Conservation (phyloP, 1,140 invertebrate genomes). For the Hermatobates lingyangjiaoensis region DNA sequence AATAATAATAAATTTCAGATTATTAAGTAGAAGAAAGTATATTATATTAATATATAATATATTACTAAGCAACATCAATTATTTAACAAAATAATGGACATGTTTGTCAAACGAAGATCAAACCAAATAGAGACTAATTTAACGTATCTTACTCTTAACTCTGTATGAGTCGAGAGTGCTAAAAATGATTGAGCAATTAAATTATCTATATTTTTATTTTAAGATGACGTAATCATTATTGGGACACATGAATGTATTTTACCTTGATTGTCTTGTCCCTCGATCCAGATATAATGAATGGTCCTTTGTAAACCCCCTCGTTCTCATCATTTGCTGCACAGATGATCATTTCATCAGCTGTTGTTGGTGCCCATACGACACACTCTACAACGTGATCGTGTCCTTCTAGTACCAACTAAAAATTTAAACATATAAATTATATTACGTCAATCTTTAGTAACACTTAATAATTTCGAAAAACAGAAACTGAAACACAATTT, state of each 20-base stretch:
- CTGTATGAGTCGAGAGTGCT: too few species aligned
- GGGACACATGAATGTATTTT: not conserved
- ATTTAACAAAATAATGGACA: too few species aligned
- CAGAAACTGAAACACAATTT: too few species aligned
- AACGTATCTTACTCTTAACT: too few species aligned
- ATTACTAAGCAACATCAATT: too few species aligned
- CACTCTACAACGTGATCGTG: conserved; percentile 98
- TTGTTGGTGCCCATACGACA: conserved; percentile 88
- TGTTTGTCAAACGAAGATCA: too few species aligned
- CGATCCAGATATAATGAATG: conserved; percentile 87
- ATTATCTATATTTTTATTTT: not conserved
- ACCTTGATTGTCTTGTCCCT: conserved; percentile 91
- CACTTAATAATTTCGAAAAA: not conserved
- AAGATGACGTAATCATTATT: not conserved
- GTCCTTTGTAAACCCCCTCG: conserved; percentile 68
- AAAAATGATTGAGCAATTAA: too few species aligned
- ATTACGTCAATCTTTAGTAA: not conserved
- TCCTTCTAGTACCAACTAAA: conserved; percentile 70
- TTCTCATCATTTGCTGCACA: conserved; percentile 77
- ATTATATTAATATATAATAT: too few species aligned
- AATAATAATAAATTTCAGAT: too few species aligned
- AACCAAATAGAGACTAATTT: too few species aligned
- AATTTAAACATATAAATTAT: conserved; percentile 3
- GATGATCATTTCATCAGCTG: conserved; percentile 58
- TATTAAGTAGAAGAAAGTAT: too few species aligned